Evolutionary conservation across 2,113 vertebrate genomes (phyloP).

Genomic region (Tragelaphus strepsiceros): DNA sequence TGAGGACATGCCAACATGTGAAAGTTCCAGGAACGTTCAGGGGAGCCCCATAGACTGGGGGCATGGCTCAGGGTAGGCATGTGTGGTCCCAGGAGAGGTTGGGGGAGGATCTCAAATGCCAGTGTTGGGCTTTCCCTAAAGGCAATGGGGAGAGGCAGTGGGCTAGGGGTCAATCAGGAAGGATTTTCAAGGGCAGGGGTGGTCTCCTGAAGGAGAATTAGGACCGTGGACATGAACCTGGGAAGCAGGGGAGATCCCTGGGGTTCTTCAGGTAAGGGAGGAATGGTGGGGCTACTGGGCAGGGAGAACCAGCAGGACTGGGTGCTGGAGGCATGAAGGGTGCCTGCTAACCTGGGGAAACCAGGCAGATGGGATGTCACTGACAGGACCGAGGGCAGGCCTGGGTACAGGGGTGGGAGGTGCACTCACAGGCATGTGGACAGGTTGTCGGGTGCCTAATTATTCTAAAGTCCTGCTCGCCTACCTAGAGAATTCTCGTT

Average conservation of each 20-base stretch:
- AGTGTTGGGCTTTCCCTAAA: background rate
- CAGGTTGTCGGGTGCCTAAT: fast-evolving
- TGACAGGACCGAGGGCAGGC: background rate
- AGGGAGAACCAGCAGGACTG: background rate
- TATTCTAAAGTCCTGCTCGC: background rate
- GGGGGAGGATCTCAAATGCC: background rate
- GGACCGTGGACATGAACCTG: background rate
- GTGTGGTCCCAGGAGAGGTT: background rate
- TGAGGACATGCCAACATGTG: fast-evolving
- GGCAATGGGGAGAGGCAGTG: background rate
- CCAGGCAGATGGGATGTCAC: fast-evolving
- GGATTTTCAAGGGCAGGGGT: background rate
- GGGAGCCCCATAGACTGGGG: background rate
- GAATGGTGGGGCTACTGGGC: too few species aligned
- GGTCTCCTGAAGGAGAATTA: background rate
- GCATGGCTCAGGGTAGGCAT: fast-evolving
- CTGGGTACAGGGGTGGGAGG: background rate
- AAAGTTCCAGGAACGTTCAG: background rate
- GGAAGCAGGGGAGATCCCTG: background rate
- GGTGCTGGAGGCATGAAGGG: background rate
- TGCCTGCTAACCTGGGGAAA: background rate
- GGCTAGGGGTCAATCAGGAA: background rate
- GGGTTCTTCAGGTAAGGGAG: background rate
- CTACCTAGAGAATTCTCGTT: fast-evolving
- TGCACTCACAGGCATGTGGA: fast-evolving